A percentile compares a stretch with the other conserved stretches of the same genome.
These are phyloP conservation scores for Cololabis saira DNA, from an alignment of 2,113 vertebrate species.

Conservation along the genomic window DNA sequence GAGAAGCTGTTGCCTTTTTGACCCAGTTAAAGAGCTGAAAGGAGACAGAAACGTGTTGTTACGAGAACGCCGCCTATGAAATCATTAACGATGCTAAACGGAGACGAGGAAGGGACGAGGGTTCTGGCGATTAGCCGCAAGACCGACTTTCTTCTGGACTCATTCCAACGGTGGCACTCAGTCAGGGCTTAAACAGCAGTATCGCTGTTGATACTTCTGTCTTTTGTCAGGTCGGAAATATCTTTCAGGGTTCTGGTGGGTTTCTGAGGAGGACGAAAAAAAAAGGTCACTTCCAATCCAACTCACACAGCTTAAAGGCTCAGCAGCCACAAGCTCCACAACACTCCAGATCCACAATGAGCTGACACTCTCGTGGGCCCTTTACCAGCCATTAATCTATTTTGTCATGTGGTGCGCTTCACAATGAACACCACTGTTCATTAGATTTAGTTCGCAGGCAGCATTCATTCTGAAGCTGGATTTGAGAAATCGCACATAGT, in stretches of 20 bases:
- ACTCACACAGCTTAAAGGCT: slow-evolving; percentile 39
- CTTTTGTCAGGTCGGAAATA: background rate
- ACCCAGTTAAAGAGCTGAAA: slow-evolving; percentile 43
- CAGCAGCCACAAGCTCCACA: slow-evolving; percentile 37
- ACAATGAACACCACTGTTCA: slow-evolving; percentile 58
- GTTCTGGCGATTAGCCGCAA: background rate
- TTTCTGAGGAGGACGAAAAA: slow-evolving; percentile 1
- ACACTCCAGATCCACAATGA: slow-evolving; percentile 52
- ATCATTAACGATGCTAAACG: background rate
- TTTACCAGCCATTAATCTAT: slow-evolving; percentile 42
- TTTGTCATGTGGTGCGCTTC: slow-evolving; percentile 42
- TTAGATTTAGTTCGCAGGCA: slow-evolving; percentile 33
- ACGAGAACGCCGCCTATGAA: background rate
- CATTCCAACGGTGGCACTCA: slow-evolving; percentile 3
- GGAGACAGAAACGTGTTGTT: slow-evolving; percentile 11
- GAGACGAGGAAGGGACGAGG: background rate
- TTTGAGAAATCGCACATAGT: slow-evolving; percentile 31
- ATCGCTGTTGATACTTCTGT: slow-evolving; percentile 11
- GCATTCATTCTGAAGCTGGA: slow-evolving; percentile 21
- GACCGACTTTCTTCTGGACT: background rate
- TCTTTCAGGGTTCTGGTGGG: slow-evolving; percentile 12
- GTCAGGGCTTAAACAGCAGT: background rate
- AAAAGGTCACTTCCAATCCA: slow-evolving; percentile 45
- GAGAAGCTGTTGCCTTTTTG: slow-evolving; percentile 22
- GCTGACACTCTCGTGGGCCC: slow-evolving; percentile 33